Percentiles rank a stretch among this genome's conserved stretches.
Evolutionary conservation across 2,888 invertebrate genomes (phyloP).

Genomic region (Lithophane leautieri): DNA sequence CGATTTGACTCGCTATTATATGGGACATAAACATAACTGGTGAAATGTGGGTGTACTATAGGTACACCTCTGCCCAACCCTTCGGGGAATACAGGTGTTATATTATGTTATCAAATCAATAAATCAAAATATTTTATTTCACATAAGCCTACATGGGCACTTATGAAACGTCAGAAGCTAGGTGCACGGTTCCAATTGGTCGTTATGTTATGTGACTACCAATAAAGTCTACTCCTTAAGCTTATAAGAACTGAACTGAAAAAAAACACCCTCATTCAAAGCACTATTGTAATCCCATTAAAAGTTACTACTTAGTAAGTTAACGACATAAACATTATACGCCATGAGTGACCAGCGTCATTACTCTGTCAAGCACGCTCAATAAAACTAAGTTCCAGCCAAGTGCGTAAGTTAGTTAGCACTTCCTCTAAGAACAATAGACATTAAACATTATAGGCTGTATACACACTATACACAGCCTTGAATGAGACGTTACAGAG

Average conservation of each 20-base stretch:
- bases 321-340: neutral
- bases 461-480: constrained; percentile 22
- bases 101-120: too few relatives aligned
- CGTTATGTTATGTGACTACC: too few relatives aligned
- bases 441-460: constrained; percentile 53
- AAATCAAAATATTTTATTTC: too few relatives aligned
- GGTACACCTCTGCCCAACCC: too few relatives aligned
- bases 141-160: too few relatives aligned
- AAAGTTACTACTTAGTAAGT: neutral
- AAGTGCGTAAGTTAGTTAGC: constrained; percentile 52
- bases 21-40: too few relatives aligned
- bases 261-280: neutral
- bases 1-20: too few relatives aligned
- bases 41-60: too few relatives aligned
- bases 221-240: neutral
- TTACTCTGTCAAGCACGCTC: constrained; percentile 42
- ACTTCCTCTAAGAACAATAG: constrained; percentile 70
- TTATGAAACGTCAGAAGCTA: too few relatives aligned
- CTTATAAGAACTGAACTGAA: neutral
- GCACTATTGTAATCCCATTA: neutral
- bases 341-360: constrained; percentile 18
- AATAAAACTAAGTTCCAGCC: constrained; percentile 36
- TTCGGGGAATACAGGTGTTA: too few relatives aligned
- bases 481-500: constrained; percentile 48
- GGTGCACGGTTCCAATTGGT: too few relatives aligned